phyloP scores from a whole-genome alignment of 2,113 vertebrate species.

The Oplegnathus fasciatus region DNA sequence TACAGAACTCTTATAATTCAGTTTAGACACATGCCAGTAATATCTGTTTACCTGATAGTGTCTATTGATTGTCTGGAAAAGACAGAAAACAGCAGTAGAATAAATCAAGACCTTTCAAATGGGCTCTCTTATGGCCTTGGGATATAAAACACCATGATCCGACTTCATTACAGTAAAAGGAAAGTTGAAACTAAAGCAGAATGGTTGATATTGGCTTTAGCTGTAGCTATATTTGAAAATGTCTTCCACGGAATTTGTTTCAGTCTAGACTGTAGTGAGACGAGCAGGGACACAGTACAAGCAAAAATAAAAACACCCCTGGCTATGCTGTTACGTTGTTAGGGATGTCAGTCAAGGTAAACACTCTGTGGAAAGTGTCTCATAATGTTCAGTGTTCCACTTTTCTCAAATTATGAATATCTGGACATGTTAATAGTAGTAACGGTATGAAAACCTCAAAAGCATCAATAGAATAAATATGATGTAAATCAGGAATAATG shows the following conservation, averaged over 20 bases:
- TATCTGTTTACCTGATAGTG: conserved; percentile 66
- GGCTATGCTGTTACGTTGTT: too few species aligned
- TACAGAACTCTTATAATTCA: conserved; percentile 50
- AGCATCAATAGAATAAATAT: background rate
- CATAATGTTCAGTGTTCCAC: background rate
- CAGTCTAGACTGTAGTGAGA: conserved; percentile 15
- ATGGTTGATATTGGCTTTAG: conserved; percentile 40
- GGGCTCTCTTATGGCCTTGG: conserved; percentile 35
- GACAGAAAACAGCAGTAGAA: conserved; percentile 53
- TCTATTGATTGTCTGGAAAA: conserved; percentile 67
- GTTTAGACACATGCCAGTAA: conserved; percentile 68
- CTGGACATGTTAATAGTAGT: background rate
- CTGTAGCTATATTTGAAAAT: conserved; percentile 31
- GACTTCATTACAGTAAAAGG: conserved; percentile 64
- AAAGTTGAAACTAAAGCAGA: conserved; percentile 57
- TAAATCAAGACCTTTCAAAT: conserved; percentile 59
- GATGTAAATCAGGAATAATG: background rate
- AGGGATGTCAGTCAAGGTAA: background rate
- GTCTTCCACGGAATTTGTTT: conserved; percentile 12
- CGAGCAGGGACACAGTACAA: background rate
- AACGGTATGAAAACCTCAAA: background rate
- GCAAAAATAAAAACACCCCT: background rate
- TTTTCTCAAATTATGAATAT: background rate
- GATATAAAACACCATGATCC: conserved; percentile 55
- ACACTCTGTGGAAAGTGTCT: background rate